Conservation (phyloP, 1,140 invertebrate species). For the Phenacoccus solenopsis region DNA sequence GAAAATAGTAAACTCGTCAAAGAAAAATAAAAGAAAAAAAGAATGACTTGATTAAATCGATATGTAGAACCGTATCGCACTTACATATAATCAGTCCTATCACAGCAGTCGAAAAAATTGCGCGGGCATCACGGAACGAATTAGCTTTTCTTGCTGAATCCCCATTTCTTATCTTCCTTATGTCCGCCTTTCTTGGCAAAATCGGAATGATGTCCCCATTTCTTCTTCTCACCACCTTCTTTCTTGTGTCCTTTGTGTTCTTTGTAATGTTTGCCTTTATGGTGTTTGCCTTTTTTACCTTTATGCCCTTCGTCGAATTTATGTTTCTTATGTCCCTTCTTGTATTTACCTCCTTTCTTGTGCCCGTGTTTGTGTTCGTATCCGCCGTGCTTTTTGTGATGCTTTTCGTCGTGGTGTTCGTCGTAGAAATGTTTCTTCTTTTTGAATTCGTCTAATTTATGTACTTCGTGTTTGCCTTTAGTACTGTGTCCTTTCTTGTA, state of each 20-base stretch:
- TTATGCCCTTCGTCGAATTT: constrained; percentile 48
- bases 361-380: constrained; percentile 45
- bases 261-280: constrained; percentile 45
- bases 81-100: constrained; percentile 17
- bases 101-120: neutral
- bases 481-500: constrained; percentile 50
- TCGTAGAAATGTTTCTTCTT: constrained; percentile 57
- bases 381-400: constrained; percentile 45
- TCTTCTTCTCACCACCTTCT: constrained; percentile 48
- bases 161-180: constrained; percentile 51
- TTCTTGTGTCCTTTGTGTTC: constrained; percentile 52
- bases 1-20: neutral
- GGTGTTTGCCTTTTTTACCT: constrained; percentile 45
- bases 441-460: constrained; percentile 56
- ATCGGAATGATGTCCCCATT: constrained; percentile 48
- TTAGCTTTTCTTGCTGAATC: constrained; percentile 32
- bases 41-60: neutral
- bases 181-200: constrained; percentile 53
- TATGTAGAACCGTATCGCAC: neutral
- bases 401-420: constrained; percentile 47
- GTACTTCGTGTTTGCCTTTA: constrained; percentile 50
- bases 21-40: no score
- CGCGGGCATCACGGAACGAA: neutral
- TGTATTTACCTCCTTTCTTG: constrained; percentile 58
- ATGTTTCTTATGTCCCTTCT: constrained; percentile 54